Conservation (phyloP, 2,113 vertebrate species). For the Falco punctatus region DNA sequence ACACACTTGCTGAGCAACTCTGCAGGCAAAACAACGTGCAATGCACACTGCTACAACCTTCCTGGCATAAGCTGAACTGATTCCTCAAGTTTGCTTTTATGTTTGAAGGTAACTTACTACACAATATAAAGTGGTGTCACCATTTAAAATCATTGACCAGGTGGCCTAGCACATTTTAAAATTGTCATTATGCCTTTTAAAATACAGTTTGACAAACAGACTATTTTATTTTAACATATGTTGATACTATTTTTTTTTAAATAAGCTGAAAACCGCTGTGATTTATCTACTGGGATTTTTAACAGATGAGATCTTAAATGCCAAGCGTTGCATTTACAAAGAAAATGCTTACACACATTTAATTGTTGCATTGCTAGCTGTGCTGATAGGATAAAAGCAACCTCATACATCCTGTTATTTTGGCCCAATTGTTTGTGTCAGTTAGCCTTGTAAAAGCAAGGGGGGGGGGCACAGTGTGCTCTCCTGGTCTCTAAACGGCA, state of each 20-base stretch:
- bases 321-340: background rate
- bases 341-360: background rate
- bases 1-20: background rate
- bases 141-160: background rate
- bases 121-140: background rate
- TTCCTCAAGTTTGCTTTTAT: background rate
- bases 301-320: background rate
- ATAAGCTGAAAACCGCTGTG: background rate
- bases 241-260: background rate
- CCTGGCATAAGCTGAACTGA: accelerated
- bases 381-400: background rate
- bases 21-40: accelerated
- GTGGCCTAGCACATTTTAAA: background rate
- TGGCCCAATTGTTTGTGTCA: background rate
- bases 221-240: background rate
- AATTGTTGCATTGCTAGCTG: background rate
- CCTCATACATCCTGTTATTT: background rate
- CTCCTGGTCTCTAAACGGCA: constrained; percentile 7
- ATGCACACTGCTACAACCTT: accelerated
- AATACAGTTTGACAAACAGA: background rate
- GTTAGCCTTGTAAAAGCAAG: background rate
- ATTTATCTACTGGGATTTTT: background rate
- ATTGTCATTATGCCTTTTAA: background rate
- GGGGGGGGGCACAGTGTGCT: background rate
- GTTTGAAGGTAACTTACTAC: background rate